Evolutionary conservation across 2,113 vertebrate genomes (phyloP), one percentile per base, ranked within the genome.

Genomic region (Ptyas mucosa): DNA sequence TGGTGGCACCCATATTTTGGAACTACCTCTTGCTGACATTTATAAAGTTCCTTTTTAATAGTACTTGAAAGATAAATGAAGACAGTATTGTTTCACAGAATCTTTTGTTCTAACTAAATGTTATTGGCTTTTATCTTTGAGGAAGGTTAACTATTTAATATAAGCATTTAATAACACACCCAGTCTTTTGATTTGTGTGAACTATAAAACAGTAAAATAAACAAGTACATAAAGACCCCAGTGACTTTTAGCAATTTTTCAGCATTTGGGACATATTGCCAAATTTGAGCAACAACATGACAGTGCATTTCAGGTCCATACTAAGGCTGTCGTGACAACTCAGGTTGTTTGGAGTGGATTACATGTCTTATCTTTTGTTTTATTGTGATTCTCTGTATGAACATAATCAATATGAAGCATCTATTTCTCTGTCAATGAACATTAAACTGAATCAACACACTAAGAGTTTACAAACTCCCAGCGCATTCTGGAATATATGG

Each of bases 381-480:
- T 58, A 46, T 61, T 85, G 52, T 91, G 34, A 21, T 29, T 89
- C 26, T 85, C 26, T 34, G 9, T 20, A 9, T 81, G 24, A 89
- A 55, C 18, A 89, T 93, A 95, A 64, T 81, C 90, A 92, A 89
- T 92, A n/a, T 34, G 51, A 93, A 94, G 64, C 90, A 93, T 26
- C 24, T 29, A 55, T 95, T 96, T 96, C 91, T 93, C 21, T 86
- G 91, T 21, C 39, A 92, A 90, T 93, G 89, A 93, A 90, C 53
- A n/a, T 97, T 69, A 91, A 64, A 94, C 92, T 89, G 91, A 89
- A 85, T 49, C 88, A 93, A 58, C 20, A 92, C 61, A 64, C 91
- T 55, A 92, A 96, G 93, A 94, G 93, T 4, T 85, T 94, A 95
- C 87, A 91, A 86, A 91, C 94, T 96, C 87, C 86, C 87, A 92